A percentile compares a stretch with the other conserved stretches of the same genome.
Conservation (phyloP, 2,888 invertebrate species). For the Plebejus anna region DNA sequence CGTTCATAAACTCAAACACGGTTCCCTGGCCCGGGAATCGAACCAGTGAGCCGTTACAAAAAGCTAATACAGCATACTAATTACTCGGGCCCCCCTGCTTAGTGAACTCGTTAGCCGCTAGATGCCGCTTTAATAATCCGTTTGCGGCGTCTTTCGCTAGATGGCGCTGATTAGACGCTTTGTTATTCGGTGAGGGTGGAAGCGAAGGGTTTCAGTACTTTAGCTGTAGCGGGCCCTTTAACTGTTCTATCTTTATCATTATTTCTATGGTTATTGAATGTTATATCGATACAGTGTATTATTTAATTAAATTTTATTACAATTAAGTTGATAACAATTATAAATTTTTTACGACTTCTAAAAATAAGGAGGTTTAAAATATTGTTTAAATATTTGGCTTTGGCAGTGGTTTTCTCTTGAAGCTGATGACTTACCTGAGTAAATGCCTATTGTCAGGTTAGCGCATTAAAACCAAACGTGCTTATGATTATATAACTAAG, state of each 20-base stretch:
- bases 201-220: not conserved
- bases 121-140: constrained; percentile 35
- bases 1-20: constrained; percentile 40
- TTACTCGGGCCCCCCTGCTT: constrained; percentile 33
- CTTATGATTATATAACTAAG: too few species aligned
- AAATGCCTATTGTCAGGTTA: not conserved
- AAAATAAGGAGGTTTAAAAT: not conserved
- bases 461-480: not conserved
- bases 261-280: not conserved
- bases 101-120: constrained; percentile 34
- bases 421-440: not conserved
- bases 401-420: not conserved
- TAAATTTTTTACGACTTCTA: not conserved
- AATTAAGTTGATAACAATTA: not conserved
- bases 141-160: constrained; percentile 31
- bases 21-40: constrained; percentile 40
- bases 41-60: constrained; percentile 42
- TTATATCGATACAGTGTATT: not conserved
- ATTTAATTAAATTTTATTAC: not conserved
- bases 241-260: not conserved
- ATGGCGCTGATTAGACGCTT: constrained; percentile 30
- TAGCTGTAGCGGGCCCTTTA: not conserved
- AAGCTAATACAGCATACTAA: constrained; percentile 41
- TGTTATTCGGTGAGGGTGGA: constrained; percentile 24
- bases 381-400: not conserved